A percentile compares a stretch with the other conserved stretches of the same genome.
Evolutionary conservation across 2,888 invertebrate species (phyloP).

Genomic region (Dendrolimus houi): DNA sequence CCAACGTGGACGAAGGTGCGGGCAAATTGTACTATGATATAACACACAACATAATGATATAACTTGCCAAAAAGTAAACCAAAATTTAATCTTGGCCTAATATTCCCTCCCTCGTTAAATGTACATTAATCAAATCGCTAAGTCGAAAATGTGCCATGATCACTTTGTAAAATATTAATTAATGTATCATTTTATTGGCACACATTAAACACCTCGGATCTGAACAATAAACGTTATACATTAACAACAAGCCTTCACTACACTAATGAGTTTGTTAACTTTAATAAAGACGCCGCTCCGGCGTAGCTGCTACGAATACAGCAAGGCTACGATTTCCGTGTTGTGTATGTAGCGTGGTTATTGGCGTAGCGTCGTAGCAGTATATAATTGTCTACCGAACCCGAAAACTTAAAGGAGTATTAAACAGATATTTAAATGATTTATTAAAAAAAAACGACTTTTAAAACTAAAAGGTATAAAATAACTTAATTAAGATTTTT

Average conservation of each 20-base stretch:
- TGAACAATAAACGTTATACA: constrained; percentile 13
- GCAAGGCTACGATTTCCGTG: neutral
- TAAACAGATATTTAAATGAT: too few species aligned
- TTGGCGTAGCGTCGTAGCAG: neutral
- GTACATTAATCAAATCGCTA: neutral
- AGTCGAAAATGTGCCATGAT: neutral
- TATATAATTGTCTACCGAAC: neutral
- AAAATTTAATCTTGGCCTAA: neutral
- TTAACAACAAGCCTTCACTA: constrained; percentile 13
- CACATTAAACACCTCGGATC: constrained; percentile 15
- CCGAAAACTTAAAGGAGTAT: too few species aligned
- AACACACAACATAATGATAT: too few species aligned
- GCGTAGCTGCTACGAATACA: constrained; percentile 9
- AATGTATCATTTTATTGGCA: constrained; percentile 9
- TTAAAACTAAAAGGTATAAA: too few species aligned
- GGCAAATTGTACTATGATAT: too few species aligned
- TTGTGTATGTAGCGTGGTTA: neutral
- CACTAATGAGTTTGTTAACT: constrained; percentile 40
- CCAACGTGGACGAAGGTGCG: too few species aligned
- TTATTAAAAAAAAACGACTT: too few species aligned
- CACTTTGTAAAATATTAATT: constrained; percentile 2
- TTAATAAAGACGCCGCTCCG: constrained; percentile 37
- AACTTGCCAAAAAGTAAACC: neutral
- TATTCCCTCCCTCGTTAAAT: too few species aligned
- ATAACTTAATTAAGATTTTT: too few species aligned